Evolutionary conservation across 1,140 invertebrate genomes (phyloP), one percentile per base, ranked within the genome.

Genomic region (Heliconius congener): DNA sequence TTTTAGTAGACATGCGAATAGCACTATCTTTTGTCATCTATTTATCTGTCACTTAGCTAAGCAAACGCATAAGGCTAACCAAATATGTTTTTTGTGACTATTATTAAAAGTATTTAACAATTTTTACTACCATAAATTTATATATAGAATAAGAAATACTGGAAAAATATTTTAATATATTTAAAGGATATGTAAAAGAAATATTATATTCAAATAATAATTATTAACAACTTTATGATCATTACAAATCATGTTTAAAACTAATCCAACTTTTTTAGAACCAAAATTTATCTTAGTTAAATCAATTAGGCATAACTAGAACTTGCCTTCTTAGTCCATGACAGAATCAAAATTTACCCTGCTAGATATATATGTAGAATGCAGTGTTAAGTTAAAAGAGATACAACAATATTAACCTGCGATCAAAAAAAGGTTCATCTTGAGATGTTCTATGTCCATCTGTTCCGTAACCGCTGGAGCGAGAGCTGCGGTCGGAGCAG

Each of bases 381-480:
- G n/a, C 2, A n/a, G 55, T 23, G 8, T 57, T 6, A n/a, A 23
- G 55, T 0, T 57, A n/a, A 57, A 50, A 73, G 34, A 73, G 13
- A 5, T 30, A 66, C 23, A 75, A 23, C 18, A 72, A 76, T 77
- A 73, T 85, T 88, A 77, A 93, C 91, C 90, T 91, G 77, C 90
- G 88, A 77, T 91, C 89, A 81, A 83, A 91, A 74, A 84, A 89
- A 37, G 82, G 83, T 50, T 93, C 91, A 42, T 94, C 92, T 13
- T 85, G 86, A 60, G 88, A 87, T 18, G 82, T 77, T 39, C 89
- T 83, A 73, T 85, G 88, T 46, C 73, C 84, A 81, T 94, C 91
- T 8, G 91, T 93, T 11, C 88, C 86, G 74, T 93, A 94, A 6
- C 92, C 92, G 73, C 91, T 93, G 39, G 92, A 94, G 6, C 91